Conservation (phyloP, 2,113 vertebrate species). For the Fukomys damarensis region DNA sequence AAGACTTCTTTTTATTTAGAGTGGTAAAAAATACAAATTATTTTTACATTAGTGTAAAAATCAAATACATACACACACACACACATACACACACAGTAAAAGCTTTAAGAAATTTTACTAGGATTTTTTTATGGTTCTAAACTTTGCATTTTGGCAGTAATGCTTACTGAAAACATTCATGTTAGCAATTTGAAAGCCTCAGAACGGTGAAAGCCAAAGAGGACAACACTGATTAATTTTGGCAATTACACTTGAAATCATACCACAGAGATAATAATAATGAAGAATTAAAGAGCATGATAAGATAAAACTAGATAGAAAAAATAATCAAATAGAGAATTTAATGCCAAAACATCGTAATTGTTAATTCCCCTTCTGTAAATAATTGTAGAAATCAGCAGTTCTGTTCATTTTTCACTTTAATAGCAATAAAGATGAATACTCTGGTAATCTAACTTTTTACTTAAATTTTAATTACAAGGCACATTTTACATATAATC, state of each 20-base stretch:
- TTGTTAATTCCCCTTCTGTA: slow-evolving; percentile 64
- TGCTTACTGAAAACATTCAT: background rate
- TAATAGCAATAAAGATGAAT: slow-evolving; percentile 71
- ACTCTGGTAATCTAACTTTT: slow-evolving; percentile 60
- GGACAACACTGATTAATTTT: slow-evolving; percentile 41
- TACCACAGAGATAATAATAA: slow-evolving; percentile 12
- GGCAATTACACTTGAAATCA: slow-evolving; percentile 37
- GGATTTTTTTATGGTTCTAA: background rate
- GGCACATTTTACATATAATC: background rate
- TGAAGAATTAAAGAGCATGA: background rate
- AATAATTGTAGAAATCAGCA: background rate
- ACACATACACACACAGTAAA: background rate
- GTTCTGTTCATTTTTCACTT: slow-evolving; percentile 64
- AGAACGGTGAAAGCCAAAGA: background rate
- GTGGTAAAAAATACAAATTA: background rate
- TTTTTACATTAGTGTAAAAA: background rate
- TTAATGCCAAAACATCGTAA: slow-evolving; percentile 43
- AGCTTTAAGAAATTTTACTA: background rate
- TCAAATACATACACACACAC: background rate
- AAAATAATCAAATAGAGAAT: slow-evolving; percentile 33
- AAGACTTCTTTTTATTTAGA: background rate
- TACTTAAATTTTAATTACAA: slow-evolving; percentile 9
- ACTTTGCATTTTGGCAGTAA: background rate
- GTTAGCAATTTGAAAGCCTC: background rate
- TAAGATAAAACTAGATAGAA: slow-evolving; percentile 32